Evolutionary conservation across 2,797 vertebrate genomes (phyloP), one percentile per base, ranked within the genome.

Genomic region (Hoplostethus mediterraneus): DNA sequence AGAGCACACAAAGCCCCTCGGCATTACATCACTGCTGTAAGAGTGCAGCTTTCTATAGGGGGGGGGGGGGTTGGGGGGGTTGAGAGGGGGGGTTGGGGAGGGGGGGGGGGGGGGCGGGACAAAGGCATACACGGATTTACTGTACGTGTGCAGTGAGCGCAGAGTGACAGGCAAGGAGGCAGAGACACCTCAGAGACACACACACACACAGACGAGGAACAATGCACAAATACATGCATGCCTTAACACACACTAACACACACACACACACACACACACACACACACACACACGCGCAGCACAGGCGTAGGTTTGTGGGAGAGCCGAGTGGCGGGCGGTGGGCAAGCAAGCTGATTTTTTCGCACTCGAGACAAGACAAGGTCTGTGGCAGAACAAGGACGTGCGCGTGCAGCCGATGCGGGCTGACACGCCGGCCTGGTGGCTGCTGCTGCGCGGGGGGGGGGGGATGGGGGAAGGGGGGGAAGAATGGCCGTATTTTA

Each of bases 281-380:
- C 80, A 68, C 56, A 63, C 64, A 69, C 63, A 36, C 66, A 63
- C 45, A 66, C 71, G 56, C 71, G 57, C 31, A 63, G 80, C 74
- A 90, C 83, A 91, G 76, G 85, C 73, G 66, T 61, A 76, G 83
- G 77, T 88, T 85, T 91, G 90, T 91, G 82, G 56, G 56, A 71
- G 84, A 71, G 84, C 86, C 59, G 87, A 88, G 87, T 85, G 89
- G 78, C 12, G 42, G 87, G 84, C 87, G 87, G 88, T 88, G 88
- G 89, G 84, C 82, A 87, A 87, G 85, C 91, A 89, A 90, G 89
- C 89, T 80, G 92, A 92, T 89, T 92, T 90, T 90, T 92, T 91
- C 76, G 80, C 89, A 85, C 90, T 89, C 80, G 49, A 90, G 87
- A 93, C 90, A 93, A 93, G 90, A 92, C 86, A 90, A 90, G 87